phyloP scores from a whole-genome alignment of 1,140 invertebrate species.

The Apis laboriosa region DNA sequence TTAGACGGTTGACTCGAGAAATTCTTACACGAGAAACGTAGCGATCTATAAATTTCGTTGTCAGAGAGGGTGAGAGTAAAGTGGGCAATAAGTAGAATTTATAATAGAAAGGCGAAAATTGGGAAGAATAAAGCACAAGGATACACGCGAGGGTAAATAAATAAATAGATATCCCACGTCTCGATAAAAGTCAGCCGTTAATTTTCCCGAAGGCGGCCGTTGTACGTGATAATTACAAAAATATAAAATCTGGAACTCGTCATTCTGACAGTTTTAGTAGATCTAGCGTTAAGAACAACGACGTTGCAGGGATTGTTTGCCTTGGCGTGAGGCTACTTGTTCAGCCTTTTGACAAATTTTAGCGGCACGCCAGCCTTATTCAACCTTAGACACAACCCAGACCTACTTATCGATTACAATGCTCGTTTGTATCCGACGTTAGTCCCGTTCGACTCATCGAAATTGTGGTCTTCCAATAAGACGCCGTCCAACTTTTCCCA shows the following conservation, averaged over 20 bases:
- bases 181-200: no score
- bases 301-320: slow-evolving; percentile 9
- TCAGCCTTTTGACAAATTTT: slow-evolving; percentile 42
- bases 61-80: no score
- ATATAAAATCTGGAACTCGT: background rate
- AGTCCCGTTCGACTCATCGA: background rate
- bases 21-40: no score
- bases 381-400: slow-evolving; percentile 44
- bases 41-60: no score
- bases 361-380: background rate
- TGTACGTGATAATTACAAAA: no score
- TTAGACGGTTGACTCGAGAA: background rate
- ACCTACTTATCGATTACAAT: slow-evolving; percentile 47
- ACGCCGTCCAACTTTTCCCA: background rate
- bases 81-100: no score
- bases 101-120: no score
- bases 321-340: background rate
- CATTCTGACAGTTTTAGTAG: background rate
- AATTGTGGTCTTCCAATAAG: background rate
- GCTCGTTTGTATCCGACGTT: background rate
- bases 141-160: no score
- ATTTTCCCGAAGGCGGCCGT: no score
- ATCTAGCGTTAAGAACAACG: background rate
- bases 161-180: no score
- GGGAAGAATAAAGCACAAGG: no score